phyloP scores from a whole-genome alignment of 2,888 invertebrate genomes.

The Epiblema foenella region DNA sequence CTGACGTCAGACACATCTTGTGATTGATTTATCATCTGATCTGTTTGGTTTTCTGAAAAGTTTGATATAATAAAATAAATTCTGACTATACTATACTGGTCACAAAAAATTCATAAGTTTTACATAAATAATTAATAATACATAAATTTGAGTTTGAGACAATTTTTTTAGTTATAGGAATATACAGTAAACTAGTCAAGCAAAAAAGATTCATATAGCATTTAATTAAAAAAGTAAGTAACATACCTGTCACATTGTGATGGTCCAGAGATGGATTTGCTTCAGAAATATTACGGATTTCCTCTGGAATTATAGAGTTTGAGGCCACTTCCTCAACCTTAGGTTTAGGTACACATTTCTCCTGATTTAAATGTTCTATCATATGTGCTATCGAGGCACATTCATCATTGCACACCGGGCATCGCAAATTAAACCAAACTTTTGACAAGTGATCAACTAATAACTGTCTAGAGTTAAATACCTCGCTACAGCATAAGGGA shows the following conservation, averaged over 20 bases:
- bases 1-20: conserved; percentile 54
- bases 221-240: not conserved
- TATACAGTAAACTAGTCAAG: not conserved
- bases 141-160: too few relatives aligned
- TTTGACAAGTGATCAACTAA: conserved; percentile 82
- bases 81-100: too few relatives aligned
- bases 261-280: conserved; percentile 11
- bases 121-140: too few relatives aligned
- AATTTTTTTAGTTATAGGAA: not conserved
- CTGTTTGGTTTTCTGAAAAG: conserved; percentile 36
- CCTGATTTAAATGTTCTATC: conserved; percentile 83
- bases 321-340: conserved; percentile 28
- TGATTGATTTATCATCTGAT: conserved; percentile 39
- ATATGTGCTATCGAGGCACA: conserved; percentile 82
- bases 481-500: conserved; percentile 87
- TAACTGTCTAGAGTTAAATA: conserved; percentile 84
- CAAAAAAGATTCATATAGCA: too few relatives aligned
- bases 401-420: conserved; percentile 85
- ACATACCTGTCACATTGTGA: conserved; percentile 32
- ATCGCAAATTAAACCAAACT: conserved; percentile 79
- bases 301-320: conserved; percentile 5
- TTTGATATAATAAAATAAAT: not conserved
- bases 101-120: too few relatives aligned
- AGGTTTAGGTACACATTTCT: conserved; percentile 59
- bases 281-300: conserved; percentile 19